Base-by-base conservation (phyloP, 2,797 vertebrate genomes). In the Pachyuromys duprasi region DNA sequence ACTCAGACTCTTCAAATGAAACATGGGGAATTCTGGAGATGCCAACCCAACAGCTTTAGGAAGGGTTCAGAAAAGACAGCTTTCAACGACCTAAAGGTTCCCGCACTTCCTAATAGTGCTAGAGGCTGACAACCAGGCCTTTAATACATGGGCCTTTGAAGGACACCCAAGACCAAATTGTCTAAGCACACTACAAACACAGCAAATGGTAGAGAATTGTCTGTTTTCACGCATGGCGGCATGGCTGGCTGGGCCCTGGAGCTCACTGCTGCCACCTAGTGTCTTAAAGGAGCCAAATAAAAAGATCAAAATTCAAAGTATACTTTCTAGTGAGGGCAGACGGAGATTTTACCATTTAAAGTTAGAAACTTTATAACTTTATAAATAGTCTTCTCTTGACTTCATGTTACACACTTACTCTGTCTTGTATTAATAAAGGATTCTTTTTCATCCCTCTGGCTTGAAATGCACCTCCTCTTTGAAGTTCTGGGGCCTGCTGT, bases 11-110 rank as follows among this genome's bases (percentile, higher is more conserved):
- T 72, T 42, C 42, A 80, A 53, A 36, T 65, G 42, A 93, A 49
- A 91, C 49, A 63, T 82, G 88, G 57, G 62, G 84, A 91, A 42
- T 84, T 83, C 88, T 81, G n/a, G 63, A 82, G 91, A 92, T 22
- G n/a, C 79, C n/a, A 11, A 60, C 17, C 63, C 49, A 78, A 8
- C 70, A 78, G 55, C 14, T 20, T 90, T 75, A 57, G 78, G 2
- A 45, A 93, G 93, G 17, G 53, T 62, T 86, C 83, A 49, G 84
- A 88, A 91, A n/a, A 60, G 39, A 20, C 22, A 8, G 5, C 31
- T 57, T 55, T 53, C 28, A 9, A 6, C 26, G 72, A 3, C 36
- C 82, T 45, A 36, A 91, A 63, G 26, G 3, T 45, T 93, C 36
- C 45, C 3, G 0, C 6, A 22, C 63, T 28, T 45, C 5, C n/a